A percentile compares a stretch with the other conserved stretches of the same genome.
Conservation (phyloP, 2,113 vertebrate species). For the Capra hircus region DNA sequence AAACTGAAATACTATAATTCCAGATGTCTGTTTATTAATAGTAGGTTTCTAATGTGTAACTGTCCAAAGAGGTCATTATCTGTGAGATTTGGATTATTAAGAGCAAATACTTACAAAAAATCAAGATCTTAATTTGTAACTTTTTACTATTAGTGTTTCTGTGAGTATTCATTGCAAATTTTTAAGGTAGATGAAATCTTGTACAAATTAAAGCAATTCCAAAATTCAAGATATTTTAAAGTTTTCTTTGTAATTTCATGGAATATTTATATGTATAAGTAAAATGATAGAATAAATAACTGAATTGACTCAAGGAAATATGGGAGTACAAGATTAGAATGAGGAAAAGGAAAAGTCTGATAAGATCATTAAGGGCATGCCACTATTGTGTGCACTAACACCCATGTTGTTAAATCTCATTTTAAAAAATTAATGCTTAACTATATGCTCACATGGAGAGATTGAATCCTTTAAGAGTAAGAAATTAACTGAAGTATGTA, state of each 20-base stretch:
- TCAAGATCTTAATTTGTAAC: background rate
- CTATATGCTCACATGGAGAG: background rate
- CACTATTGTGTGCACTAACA: background rate
- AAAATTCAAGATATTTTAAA: background rate
- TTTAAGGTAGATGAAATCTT: background rate
- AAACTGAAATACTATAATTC: background rate
- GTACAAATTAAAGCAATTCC: background rate
- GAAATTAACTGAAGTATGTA: background rate
- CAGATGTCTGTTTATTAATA: background rate
- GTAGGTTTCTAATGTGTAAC: background rate
- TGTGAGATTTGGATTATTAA: background rate
- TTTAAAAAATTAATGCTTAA: background rate
- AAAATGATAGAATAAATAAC: background rate
- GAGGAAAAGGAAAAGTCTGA: background rate
- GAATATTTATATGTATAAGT: background rate
- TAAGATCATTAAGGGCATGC: background rate
- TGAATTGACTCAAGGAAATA: background rate
- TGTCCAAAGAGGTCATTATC: background rate
- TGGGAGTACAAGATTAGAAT: background rate
- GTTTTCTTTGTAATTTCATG: background rate
- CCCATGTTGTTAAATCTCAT: background rate
- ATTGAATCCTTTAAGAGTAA: background rate
- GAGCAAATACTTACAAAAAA: background rate
- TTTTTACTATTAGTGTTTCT: background rate
- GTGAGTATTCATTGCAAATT: background rate